Percentiles rank a stretch among this genome's conserved stretches.
Evolutionary conservation across 2,113 vertebrate species (phyloP).

Genomic region (Lepus americanus): DNA sequence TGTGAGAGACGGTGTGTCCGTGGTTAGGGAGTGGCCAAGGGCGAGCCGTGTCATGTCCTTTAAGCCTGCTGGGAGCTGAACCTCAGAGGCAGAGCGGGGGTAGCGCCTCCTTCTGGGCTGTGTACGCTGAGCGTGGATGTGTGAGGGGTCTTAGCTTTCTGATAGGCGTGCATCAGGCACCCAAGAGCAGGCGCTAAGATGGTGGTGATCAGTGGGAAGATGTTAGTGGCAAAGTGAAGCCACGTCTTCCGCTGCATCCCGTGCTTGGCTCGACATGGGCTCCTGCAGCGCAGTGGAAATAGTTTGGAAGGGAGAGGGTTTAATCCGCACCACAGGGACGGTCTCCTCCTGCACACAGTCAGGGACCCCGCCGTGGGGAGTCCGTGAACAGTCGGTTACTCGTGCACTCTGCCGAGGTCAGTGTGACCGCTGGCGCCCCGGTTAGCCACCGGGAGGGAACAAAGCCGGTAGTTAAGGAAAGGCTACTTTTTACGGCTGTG

Average conservation of each 20-base stretch:
- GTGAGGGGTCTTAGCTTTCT: background rate
- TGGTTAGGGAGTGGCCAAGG: background rate
- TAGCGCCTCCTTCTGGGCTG: background rate
- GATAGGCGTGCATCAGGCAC: background rate
- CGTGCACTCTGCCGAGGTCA: background rate
- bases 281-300: background rate
- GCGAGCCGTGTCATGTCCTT: background rate
- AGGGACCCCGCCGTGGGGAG: background rate
- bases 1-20: background rate
- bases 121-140: background rate
- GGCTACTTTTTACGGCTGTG: background rate
- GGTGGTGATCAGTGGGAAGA: background rate
- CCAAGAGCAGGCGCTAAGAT: background rate
- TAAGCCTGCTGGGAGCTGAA: background rate
- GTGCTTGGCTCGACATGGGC: background rate
- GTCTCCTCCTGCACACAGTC: background rate
- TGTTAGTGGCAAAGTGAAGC: background rate
- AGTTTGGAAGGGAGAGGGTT: conserved; percentile 3
- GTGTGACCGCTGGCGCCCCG: background rate
- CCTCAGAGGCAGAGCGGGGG: background rate
- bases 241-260: background rate
- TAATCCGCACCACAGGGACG: background rate
- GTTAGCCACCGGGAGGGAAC: background rate
- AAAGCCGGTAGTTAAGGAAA: background rate
- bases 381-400: background rate